These are phyloP conservation scores for Cerastoderma edule DNA, from an alignment of 2,888 invertebrate genomes.

Conservation along the genomic window DNA sequence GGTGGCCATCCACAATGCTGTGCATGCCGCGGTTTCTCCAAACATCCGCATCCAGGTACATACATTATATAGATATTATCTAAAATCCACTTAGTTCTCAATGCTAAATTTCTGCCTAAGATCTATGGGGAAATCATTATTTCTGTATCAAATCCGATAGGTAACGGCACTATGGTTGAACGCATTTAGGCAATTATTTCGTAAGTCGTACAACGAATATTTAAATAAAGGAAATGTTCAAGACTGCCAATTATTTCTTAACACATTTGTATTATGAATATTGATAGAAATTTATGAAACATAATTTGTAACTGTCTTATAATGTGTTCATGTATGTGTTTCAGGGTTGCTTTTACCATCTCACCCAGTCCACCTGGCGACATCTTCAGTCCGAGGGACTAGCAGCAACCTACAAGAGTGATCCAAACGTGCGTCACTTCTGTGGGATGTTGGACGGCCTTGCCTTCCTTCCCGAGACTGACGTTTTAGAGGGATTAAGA, in stretches of 20 bases:
- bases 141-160: background rate
- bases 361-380: constrained; percentile 46
- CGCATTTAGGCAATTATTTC: too few relatives aligned
- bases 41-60: constrained; percentile 30
- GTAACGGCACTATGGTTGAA: background rate
- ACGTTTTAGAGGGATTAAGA: too few relatives aligned
- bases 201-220: too few relatives aligned
- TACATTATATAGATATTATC: background rate
- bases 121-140: too few relatives aligned
- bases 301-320: background rate
- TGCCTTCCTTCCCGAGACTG: constrained; percentile 22
- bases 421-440: constrained; percentile 13
- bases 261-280: background rate
- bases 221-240: background rate
- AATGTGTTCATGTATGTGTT: constrained; percentile 3
- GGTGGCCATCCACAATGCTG: constrained; percentile 33
- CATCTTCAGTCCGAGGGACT: constrained; percentile 23
- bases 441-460: constrained; percentile 40
- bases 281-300: constrained; percentile 1
- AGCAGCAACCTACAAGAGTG: constrained; percentile 10
- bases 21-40: constrained; percentile 8
- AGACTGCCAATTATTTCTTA: background rate
- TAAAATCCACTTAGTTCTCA: background rate
- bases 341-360: constrained; percentile 44
- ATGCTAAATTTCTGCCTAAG: too few relatives aligned